A percentile compares a stretch with the other conserved stretches of the same genome.
phyloP scores from a whole-genome alignment of 2,888 invertebrate species.

The Drosophila borborema region DNA sequence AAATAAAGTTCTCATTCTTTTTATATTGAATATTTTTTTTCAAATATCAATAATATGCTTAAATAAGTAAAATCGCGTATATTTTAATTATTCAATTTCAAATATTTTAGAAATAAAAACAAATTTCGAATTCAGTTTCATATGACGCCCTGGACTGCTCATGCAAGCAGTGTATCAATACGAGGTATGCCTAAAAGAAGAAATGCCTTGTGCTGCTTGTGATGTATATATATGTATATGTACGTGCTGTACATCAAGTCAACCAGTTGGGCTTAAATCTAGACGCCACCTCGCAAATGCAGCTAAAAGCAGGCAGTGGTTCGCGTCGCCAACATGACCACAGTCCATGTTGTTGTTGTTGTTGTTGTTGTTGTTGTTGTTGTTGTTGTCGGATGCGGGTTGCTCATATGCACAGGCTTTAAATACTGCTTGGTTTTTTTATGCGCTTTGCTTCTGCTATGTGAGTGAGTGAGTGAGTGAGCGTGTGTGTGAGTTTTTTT shows the following conservation, averaged over 20 bases:
- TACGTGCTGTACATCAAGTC: constrained; percentile 49
- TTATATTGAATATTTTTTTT: too few species aligned
- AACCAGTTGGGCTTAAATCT: constrained; percentile 34
- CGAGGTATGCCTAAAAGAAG: neutral
- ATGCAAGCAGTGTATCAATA: neutral
- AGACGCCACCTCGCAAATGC: constrained; percentile 39
- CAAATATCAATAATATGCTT: too few species aligned
- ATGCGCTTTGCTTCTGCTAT: constrained; percentile 9
- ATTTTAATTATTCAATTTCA: too few species aligned
- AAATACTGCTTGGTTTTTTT: constrained; percentile 36
- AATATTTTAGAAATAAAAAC: too few species aligned
- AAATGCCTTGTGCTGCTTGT: constrained; percentile 30
- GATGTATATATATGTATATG: constrained; percentile 25
- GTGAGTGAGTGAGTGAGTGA: constrained; percentile 25
- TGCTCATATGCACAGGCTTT: constrained; percentile 53
- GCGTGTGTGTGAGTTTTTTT: constrained; percentile 11
- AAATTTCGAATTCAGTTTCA: neutral
- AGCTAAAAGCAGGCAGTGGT: constrained; percentile 18
- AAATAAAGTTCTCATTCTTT: too few species aligned
- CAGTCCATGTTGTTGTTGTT: constrained; percentile 18
- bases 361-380: constrained; percentile 15
- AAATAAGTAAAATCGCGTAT: too few species aligned
- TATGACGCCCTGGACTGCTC: neutral
- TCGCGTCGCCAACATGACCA: constrained; percentile 34
- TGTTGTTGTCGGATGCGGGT: constrained; percentile 15